Evolutionary conservation across 2,888 invertebrate genomes (phyloP), one percentile per base, ranked within the genome.

Genomic region (Megastigmus dorsalis): DNA sequence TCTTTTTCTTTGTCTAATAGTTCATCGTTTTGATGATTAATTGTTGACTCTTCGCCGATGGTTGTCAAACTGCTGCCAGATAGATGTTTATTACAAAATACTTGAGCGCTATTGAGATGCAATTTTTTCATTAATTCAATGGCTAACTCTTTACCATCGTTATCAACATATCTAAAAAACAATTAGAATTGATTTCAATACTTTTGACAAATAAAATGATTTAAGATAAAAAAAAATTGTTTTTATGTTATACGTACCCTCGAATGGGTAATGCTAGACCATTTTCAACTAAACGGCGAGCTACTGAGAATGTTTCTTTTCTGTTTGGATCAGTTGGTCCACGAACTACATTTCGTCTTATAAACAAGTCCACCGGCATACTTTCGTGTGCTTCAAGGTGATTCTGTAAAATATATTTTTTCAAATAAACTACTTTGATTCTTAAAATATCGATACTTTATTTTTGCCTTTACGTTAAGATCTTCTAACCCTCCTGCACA

Each of bases 271-370:
- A 83, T 1, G 92, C 93, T 33, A 93, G 87, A 0, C 95, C 95
- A 75, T 90, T 89, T 6, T 92, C 91, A 1, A 94, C 89, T 18
- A 96, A 89, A 76, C 89, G 89, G 54, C 91, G 89, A 82, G 93
- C 94, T 1, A 96, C 88, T 55, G 92, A 93, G 23, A 90, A 90
- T 88, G 92, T 93, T 76, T 92, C 92, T 0, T 90, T 89, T 50
- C 84, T 88, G 57, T 91, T 90, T 0, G 95, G 93, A 38, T 92
- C 91, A 38, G 95, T 88, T 0, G 95, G 92, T 9, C 92, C 92
- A 0, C 91, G 91, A 15, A 90, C 89, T 60, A 89, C 90, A 15
- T 89, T 89, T 82, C 90, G 90, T 79, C 91, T 92, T 54, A 91
- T 91, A 91, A 93, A 93, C 63, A 95, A 87, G 62, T 93, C 91